Evolutionary conservation across 2,113 vertebrate species (phyloP).

Genomic region (Mormyrus iriodes): DNA sequence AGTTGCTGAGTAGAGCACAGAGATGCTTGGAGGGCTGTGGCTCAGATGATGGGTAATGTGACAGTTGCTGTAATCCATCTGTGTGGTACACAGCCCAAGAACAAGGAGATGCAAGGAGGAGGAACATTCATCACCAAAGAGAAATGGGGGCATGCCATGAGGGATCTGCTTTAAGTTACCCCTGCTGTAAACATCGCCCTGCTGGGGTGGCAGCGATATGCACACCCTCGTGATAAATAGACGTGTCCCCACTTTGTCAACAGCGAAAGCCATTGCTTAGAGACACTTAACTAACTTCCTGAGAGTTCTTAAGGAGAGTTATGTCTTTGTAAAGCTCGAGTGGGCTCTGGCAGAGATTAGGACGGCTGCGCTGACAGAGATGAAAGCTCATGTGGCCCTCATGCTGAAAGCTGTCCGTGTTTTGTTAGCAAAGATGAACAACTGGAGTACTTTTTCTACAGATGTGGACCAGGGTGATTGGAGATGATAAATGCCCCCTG

Average conservation of each 20-base stretch:
- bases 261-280: neutral
- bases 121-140: neutral
- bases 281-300: neutral
- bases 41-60: neutral
- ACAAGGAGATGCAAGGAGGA: neutral
- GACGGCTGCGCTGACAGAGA: conserved; percentile 9
- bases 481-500: conserved; percentile 19
- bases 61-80: neutral
- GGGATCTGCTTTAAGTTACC: neutral
- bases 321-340: conserved; percentile 12
- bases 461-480: conserved; percentile 25
- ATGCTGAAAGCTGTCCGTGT: neutral
- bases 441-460: neutral
- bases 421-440: conserved; percentile 11
- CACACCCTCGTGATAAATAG: neutral
- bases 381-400: conserved; percentile 1
- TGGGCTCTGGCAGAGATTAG: neutral
- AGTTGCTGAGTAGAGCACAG: neutral
- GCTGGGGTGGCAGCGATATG: neutral
- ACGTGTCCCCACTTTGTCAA: neutral
- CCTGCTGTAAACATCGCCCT: neutral
- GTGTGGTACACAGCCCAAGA: neutral
- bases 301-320: conserved; percentile 12
- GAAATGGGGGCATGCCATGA: neutral
- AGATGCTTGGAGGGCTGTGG: neutral